A percentile compares a stretch with the other conserved stretches of the same genome.
Evolutionary conservation across 2,113 vertebrate genomes (phyloP).

Genomic region (Lepidothrix coronata): DNA sequence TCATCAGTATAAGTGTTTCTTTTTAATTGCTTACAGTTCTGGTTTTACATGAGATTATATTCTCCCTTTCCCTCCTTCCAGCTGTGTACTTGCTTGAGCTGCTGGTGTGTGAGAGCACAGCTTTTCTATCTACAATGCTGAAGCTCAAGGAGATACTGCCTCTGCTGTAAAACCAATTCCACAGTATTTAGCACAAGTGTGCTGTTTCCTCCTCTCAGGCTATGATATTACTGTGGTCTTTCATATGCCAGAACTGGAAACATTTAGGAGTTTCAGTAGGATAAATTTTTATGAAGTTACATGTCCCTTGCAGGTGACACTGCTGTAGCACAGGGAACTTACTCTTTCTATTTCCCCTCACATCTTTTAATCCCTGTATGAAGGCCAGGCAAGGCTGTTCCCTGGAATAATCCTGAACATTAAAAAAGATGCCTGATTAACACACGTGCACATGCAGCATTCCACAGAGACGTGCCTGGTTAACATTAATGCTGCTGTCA

Average conservation of each 20-base stretch:
- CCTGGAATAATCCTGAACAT: background rate
- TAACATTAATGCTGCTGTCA: background rate
- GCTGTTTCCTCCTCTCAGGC: slow-evolving; percentile 21
- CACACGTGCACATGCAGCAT: background rate
- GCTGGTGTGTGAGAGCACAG: background rate
- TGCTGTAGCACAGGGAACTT: background rate
- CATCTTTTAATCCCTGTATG: background rate
- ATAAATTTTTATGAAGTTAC: background rate
- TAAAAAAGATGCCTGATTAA: background rate
- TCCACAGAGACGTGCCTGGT: background rate
- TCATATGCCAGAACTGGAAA: background rate
- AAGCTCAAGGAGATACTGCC: background rate
- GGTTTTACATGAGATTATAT: background rate
- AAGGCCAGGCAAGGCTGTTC: background rate
- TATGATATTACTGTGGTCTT: background rate
- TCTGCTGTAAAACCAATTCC: background rate
- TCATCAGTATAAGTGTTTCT: background rate
- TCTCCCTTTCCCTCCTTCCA: background rate
- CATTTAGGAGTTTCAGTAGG: background rate
- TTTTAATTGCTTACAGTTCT: background rate
- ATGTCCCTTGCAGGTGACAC: background rate
- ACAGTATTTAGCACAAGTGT: background rate
- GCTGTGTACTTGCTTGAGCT: background rate
- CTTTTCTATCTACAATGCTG: background rate
- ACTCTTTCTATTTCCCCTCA: background rate